phyloP scores from a whole-genome alignment of 1,140 invertebrate species.

The Mylabris phalerata region DNA sequence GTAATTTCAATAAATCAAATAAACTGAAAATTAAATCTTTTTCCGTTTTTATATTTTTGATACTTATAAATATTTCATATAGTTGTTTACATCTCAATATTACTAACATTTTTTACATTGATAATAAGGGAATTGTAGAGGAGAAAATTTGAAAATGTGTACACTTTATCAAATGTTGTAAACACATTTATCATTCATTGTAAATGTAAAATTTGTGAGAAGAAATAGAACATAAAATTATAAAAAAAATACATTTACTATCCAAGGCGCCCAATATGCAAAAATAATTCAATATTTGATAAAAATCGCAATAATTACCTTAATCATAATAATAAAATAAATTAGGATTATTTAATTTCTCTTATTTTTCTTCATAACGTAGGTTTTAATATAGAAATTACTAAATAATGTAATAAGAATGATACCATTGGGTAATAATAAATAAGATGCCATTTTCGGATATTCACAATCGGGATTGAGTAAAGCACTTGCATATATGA shows the following conservation, averaged over 20 bases:
- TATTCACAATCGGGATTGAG: conserved; percentile 65
- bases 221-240: conserved; percentile 4
- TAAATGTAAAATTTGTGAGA: conserved; percentile 5
- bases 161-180: conserved; percentile 13
- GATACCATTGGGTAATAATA: conserved; percentile 59
- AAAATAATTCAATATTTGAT: too few relatives aligned
- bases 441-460: conserved; percentile 51
- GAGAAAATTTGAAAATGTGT: conserved; percentile 9
- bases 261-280: too few relatives aligned
- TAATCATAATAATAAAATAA: too few relatives aligned
- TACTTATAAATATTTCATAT: too few relatives aligned
- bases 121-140: background rate
- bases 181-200: conserved; percentile 23
- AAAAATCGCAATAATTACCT: too few relatives aligned
- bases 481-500: conserved; percentile 59
- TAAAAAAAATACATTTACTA: too few relatives aligned
- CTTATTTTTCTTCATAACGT: conserved; percentile 47
- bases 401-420: conserved; percentile 75
- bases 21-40: too few relatives aligned
- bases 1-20: too few relatives aligned
- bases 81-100: too few relatives aligned
- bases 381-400: conserved; percentile 79
- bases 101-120: too few relatives aligned
- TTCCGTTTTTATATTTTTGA: too few relatives aligned
- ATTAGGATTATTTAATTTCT: too few relatives aligned